Evolutionary conservation across 2,888 invertebrate species (phyloP), one percentile per base, ranked within the genome.

Genomic region (Pterostichus madidus): DNA sequence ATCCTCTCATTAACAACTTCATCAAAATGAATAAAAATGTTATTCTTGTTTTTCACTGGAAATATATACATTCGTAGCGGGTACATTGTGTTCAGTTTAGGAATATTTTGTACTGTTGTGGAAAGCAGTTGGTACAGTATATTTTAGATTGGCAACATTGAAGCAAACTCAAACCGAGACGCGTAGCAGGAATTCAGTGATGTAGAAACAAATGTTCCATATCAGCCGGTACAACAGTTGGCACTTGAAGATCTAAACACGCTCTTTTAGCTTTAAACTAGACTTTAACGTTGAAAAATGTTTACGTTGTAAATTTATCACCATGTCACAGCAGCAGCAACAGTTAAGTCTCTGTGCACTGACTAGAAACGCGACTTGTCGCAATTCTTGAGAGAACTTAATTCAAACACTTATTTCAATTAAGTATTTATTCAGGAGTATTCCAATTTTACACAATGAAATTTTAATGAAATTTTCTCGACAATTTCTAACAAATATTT

Each of bases 231-330:
- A 81, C 81, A 81, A 44, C 81, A 81, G 75, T 81, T 81, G 81
- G 75, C 81, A 75, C 68, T 80, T 56, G 80, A 59, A 80, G 75
- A 75, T 81, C 75, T 75, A 81, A 81, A 75, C 81, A 75, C 49
- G 75, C 81, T 73, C 73, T 61, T 81, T 81, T 81, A 75, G 75
- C 81, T 81, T 81, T 75, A 61, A 81, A 81, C 46, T 75, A 75
- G 81, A 81, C 81, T 81, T 75, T 81, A 73, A 81, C 81, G 81
- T 73, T 75, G 81, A 81, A 81, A 81, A 81, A 81, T 81, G 81
- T 81, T 81, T 81, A 81, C 59, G 61, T 32, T 59, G 81, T 59
- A 75, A 81, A 81, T 81, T 81, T 81, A 81, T 81, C 81, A 81
- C 81, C 35, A 59, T 81, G 73, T 56, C 68, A 71, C 59, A 68